Evolutionary conservation across 2,888 invertebrate species (phyloP).

Genomic region (Anoncus sp.): DNA sequence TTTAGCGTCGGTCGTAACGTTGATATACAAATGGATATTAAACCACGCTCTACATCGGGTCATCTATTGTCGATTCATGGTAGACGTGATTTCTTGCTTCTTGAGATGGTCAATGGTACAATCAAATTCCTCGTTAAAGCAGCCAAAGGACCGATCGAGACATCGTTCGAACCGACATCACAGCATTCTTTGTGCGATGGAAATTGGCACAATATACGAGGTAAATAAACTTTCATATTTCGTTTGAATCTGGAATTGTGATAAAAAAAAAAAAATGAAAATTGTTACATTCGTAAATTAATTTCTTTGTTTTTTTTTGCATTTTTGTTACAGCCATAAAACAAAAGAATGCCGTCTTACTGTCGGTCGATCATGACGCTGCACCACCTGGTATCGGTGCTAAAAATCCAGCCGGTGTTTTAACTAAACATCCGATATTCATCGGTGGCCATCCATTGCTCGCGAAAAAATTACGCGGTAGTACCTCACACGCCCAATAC

Average conservation of each 20-base stretch:
- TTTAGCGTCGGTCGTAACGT: constrained; percentile 92
- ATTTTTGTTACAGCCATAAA: constrained; percentile 88
- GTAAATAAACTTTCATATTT: constrained; percentile 81
- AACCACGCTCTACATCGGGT: constrained; percentile 93
- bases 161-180: constrained; percentile 88
- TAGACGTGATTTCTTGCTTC: constrained; percentile 91
- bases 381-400: constrained; percentile 89
- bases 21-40: constrained; percentile 93
- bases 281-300: constrained; percentile 2
- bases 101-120: constrained; percentile 95
- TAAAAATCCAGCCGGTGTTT: constrained; percentile 87
- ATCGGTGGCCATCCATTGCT: constrained; percentile 93
- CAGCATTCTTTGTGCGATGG: constrained; percentile 95
- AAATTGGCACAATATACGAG: constrained; percentile 95
- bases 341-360: constrained; percentile 94
- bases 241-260: not conserved
- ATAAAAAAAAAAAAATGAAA: not conserved
- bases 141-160: constrained; percentile 91
- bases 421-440: constrained; percentile 94
- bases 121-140: constrained; percentile 93
- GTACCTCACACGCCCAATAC: constrained; percentile 89
- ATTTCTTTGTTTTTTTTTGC: not conserved
- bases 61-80: constrained; percentile 95
- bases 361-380: constrained; percentile 93
- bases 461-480: constrained; percentile 85